phyloP scores from a whole-genome alignment of 2,797 vertebrate genomes.

The Petrocephalus schoutedeni region DNA sequence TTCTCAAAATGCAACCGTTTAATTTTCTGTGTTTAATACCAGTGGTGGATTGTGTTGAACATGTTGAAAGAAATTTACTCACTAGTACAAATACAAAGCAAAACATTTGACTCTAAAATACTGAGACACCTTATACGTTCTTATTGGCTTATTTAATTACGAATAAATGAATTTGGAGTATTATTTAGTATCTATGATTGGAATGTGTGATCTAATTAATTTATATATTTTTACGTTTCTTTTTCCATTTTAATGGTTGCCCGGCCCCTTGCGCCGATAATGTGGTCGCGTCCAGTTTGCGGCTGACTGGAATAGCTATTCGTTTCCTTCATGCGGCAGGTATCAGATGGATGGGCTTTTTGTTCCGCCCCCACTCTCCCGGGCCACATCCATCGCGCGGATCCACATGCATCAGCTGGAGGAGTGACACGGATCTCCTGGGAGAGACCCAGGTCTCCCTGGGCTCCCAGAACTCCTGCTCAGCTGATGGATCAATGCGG shows the following conservation, averaged over 20 bases:
- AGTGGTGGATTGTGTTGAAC: background rate
- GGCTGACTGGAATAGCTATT: background rate
- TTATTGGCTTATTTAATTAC: background rate
- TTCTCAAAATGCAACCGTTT: background rate
- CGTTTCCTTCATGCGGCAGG: background rate
- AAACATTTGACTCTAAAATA: background rate
- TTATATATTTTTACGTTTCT: background rate
- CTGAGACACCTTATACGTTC: background rate
- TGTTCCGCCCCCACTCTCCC: background rate
- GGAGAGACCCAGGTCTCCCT: background rate
- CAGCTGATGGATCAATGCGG: background rate
- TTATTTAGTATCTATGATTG: background rate
- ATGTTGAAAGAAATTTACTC: background rate
- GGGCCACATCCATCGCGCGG: background rate
- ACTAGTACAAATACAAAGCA: background rate
- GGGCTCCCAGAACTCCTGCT: background rate
- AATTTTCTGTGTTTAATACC: background rate
- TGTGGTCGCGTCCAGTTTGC: background rate
- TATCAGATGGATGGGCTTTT: background rate
- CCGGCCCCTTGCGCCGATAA: background rate
- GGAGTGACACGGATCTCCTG: background rate
- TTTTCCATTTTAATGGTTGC: background rate
- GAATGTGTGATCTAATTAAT: background rate
- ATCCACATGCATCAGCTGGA: conserved; percentile 1
- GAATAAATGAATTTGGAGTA: background rate